Base-by-base conservation (phyloP, 2,888 invertebrate species). In the Mythimna lalbum region DNA sequence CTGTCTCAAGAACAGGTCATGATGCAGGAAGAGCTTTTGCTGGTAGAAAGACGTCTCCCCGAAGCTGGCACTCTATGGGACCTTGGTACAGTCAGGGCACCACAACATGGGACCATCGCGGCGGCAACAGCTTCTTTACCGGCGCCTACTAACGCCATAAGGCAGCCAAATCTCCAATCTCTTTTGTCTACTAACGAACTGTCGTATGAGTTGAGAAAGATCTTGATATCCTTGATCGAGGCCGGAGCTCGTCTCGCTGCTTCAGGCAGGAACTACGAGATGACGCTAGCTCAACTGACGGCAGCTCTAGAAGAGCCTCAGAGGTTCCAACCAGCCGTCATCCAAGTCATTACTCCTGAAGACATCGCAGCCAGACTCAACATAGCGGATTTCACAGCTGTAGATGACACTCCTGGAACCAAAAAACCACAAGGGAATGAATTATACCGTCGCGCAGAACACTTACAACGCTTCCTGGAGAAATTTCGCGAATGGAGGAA, bases 161-260 rank as follows among this genome's bases (percentile, higher is more conserved):
- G 93, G 10, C 95, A 95, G 67, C 96, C 95, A 0, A 94, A 96
- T 64, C 86, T 96, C 0, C 95, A 95, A 68, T 93, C 96, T 0
- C 76, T 96, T 3, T 84, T 96, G 0, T 94, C 96, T 0, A 96
- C 96, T 0, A 95, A 96, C 68, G 96, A 96, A 75, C 68, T 96
- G 4, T 93, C 95, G 0, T 93, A 90, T 47, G 96, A 96, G 69
- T 76, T 96, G 50, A 85, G 91, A 4, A 96, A 96, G 76, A 96
- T 96, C 36, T 78, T 96, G 0, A 96, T 96, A 78, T 95, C 95
- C 1, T 78, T 96, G 27, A 92, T 96, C 39, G 95, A 95, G 87
- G 95, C 95, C 0, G 96, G 96, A 0, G 96, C 96, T 0, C 82
- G 93, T 0, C 86, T 96, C 0, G 96, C 95, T 0, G 95, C 96